Conservation (phyloP, 2,797 vertebrate genomes). For the Euphonia xanthogaster region DNA sequence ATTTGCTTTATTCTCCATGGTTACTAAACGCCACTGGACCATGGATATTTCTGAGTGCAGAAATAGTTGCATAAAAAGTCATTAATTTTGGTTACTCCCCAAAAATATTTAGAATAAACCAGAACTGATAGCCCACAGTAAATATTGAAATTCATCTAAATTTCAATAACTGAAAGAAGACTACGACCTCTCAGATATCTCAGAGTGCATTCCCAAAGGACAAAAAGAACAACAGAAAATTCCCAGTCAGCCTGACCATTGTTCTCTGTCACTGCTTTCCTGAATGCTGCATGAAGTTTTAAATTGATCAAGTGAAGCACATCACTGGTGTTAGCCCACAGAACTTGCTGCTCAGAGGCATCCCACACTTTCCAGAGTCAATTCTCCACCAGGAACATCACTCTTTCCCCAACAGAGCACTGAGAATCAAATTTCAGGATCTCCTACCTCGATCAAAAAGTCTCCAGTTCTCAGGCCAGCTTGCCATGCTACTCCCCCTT, state of each 20-base stretch:
- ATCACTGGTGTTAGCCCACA: neutral
- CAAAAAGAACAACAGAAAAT: neutral
- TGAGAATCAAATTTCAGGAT: neutral
- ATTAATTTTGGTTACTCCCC: neutral
- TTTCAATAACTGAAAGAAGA: neutral
- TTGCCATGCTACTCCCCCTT: conserved; percentile 97
- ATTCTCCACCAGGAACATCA: neutral
- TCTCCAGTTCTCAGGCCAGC: conserved; percentile 94
- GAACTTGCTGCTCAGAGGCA: neutral
- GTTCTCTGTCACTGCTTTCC: neutral
- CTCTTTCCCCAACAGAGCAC: neutral
- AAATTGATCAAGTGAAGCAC: neutral
- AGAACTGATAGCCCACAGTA: neutral
- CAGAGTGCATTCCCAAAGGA: neutral
- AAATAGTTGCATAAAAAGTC: neutral
- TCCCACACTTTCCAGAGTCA: neutral
- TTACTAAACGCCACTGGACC: neutral
- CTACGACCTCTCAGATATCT: neutral
- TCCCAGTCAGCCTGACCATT: neutral
- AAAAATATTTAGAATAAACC: neutral
- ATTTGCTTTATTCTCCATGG: neutral
- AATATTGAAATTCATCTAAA: neutral
- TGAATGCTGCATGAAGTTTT: neutral
- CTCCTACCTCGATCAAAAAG: conserved; percentile 95
- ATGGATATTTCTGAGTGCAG: neutral